These are phyloP conservation scores for Shargacucullia verbasci DNA, from an alignment of 2,888 invertebrate species.

Conservation along the genomic window DNA sequence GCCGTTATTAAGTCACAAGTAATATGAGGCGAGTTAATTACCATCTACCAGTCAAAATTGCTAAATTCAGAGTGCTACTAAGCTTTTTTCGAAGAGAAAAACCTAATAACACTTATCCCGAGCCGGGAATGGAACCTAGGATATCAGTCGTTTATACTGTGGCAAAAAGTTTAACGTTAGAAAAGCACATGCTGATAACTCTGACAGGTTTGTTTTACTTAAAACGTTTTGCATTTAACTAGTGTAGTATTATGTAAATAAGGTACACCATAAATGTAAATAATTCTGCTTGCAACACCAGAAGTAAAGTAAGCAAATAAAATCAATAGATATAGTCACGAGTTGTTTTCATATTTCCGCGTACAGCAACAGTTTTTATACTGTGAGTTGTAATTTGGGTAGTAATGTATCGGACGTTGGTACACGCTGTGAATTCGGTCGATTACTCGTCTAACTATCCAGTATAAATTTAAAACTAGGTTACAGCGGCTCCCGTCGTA, in stretches of 20 bases:
- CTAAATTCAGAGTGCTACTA: no score
- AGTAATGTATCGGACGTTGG: slow-evolving; percentile 44
- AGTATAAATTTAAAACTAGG: slow-evolving; percentile 84
- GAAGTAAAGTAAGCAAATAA: slow-evolving; percentile 20
- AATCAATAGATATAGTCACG: slow-evolving; percentile 12
- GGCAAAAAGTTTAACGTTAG: no score
- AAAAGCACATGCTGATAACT: background rate
- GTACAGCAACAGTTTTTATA: slow-evolving; percentile 29
- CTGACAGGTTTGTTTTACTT: slow-evolving; percentile 7
- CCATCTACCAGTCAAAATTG: no score
- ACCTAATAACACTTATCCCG: no score
- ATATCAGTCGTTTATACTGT: no score
- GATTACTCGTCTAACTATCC: slow-evolving; percentile 70
- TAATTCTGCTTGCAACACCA: slow-evolving; percentile 19
- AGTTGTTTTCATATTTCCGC: slow-evolving; percentile 32
- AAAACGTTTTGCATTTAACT: slow-evolving; percentile 7
- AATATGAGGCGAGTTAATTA: no score
- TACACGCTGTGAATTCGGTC: slow-evolving; percentile 65
- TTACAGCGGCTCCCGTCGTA: slow-evolving; percentile 70
- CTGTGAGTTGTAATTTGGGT: slow-evolving; percentile 12
- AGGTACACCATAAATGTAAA: slow-evolving; percentile 11
- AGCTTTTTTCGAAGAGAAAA: no score
- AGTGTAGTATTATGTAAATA: slow-evolving; percentile 19
- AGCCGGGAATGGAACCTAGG: no score
- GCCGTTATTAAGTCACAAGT: no score